Evolutionary conservation across 1,140 invertebrate genomes (phyloP), one percentile per base, ranked within the genome.

Genomic region (Notospermus geniculatus): DNA sequence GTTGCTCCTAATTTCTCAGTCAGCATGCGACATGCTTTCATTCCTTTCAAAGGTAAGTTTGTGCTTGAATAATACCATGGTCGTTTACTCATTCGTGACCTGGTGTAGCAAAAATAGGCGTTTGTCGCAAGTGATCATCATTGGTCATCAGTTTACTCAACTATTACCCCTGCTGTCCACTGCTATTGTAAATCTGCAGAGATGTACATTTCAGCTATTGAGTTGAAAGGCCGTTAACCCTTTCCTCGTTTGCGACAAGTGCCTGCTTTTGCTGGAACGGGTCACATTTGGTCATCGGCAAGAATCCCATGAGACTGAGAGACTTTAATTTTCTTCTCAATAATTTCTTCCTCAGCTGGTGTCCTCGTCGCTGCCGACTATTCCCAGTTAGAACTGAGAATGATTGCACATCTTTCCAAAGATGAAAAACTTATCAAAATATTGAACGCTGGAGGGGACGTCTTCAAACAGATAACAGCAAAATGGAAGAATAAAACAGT

Each of bases 341-440:
- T 43, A 43, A 43, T 43, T n/a, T n/a, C n/a, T n/a, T 57, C 53
- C 62, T 32, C 60, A 80, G 85, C 82, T 57, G 78, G 77, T 32
- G 61, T 83, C 17, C 81, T 98, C 19, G 73, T 99, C 17, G 90
- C 94, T 13, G 94, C 93, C 0, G 96, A 98, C 82, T 98, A 95
- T 81, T 95, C 91, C 73, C 96, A 98, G 80, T 79, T 98, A 54
- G 97, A 99, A 82, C 85, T 99, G 71, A 84, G 96, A 66, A 87
- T 98, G 62, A 84, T 98, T 65, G 91, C 95, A 22, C 93, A 98
- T 80, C 86, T 96, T 63, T 92, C 91, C 13, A 78, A 86, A 67
- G 96, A 98, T 82, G 56, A 76, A n/a, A 83, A 85, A 32, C 79
- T 98, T 13, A 82, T 86, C 28, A 76, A 82, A 36, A 87, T 91